Conservation (phyloP, 1,140 invertebrate species). For the Diabrotica undecimpunctata region DNA sequence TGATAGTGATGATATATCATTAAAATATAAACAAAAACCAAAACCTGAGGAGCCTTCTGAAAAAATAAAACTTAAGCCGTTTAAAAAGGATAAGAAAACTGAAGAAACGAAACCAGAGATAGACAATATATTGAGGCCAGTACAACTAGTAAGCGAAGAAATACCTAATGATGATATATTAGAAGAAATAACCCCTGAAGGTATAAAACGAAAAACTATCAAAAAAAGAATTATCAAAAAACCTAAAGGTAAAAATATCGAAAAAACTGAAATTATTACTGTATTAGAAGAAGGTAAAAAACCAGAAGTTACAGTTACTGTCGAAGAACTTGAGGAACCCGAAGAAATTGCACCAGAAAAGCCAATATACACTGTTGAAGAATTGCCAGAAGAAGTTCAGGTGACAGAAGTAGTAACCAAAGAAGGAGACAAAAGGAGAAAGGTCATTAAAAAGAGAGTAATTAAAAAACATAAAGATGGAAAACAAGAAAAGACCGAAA, state of each 20-base stretch:
- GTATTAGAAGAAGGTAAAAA: slow-evolving; percentile 46
- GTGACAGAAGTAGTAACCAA: slow-evolving; percentile 26
- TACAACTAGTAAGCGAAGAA: not conserved
- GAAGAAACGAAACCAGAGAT: slow-evolving; percentile 31
- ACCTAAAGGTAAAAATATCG: not conserved
- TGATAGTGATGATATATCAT: slow-evolving; percentile 12
- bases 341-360: slow-evolving; percentile 25
- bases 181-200: slow-evolving; percentile 5
- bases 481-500: slow-evolving; percentile 41
- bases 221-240: not conserved
- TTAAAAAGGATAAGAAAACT: slow-evolving; percentile 44
- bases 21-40: slow-evolving; percentile 53
- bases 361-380: slow-evolving; percentile 10
- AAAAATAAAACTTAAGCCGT: slow-evolving; percentile 52
- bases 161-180: slow-evolving; percentile 3
- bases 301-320: slow-evolving; percentile 42
- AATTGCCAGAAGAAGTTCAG: slow-evolving; percentile 29
- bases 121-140: not conserved
- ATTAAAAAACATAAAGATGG: slow-evolving; percentile 45
- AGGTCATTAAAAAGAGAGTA: slow-evolving; percentile 40
- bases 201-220: slow-evolving; percentile 1
- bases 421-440: slow-evolving; percentile 40
- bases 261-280: slow-evolving; percentile 39
- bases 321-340: slow-evolving; percentile 20
- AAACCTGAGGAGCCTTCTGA: slow-evolving; percentile 52